A percentile compares a stretch with the other conserved stretches of the same genome.
phyloP scores from a whole-genome alignment of 1,140 invertebrate genomes.

The Drosophila bipectinata region DNA sequence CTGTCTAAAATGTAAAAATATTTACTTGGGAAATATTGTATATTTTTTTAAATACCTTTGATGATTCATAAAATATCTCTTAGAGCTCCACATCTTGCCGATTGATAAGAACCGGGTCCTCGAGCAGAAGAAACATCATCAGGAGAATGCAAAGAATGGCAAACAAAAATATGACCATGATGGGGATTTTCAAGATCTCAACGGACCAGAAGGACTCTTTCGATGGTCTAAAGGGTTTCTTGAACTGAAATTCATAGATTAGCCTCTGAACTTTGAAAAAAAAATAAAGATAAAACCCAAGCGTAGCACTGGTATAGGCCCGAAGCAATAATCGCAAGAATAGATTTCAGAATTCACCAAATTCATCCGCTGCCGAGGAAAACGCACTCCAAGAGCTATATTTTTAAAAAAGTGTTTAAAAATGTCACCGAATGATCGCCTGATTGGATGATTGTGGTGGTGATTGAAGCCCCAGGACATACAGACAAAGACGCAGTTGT shows the following conservation, averaged over 20 bases:
- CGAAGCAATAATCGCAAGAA: constrained; percentile 1
- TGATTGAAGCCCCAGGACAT: constrained; percentile 25
- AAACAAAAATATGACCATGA: constrained; percentile 27
- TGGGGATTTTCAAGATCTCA: constrained; percentile 18
- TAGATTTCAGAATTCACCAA: neutral
- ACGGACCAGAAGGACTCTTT: constrained; percentile 26
- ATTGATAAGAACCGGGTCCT: neutral
- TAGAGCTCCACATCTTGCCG: neutral
- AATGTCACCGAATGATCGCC: constrained; percentile 1
- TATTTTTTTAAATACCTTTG: neutral
- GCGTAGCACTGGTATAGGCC: neutral
- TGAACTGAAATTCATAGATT: constrained; percentile 30
- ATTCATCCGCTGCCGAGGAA: neutral
- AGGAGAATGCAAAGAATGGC: constrained; percentile 28
- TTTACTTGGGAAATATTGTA: neutral
- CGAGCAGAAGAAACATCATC: constrained; percentile 37
- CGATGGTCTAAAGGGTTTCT: constrained; percentile 1
- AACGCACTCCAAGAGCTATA: neutral
- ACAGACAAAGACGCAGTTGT: constrained; percentile 15
- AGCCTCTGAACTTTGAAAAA: neutral
- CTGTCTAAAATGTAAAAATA: neutral
- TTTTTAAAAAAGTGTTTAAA: neutral
- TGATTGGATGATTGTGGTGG: neutral
- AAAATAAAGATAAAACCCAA: neutral
- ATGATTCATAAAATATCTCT: neutral